These are phyloP conservation scores for Leptarthrus brevirostris DNA, from an alignment of 2,888 invertebrate species.

Conservation along the genomic window DNA sequence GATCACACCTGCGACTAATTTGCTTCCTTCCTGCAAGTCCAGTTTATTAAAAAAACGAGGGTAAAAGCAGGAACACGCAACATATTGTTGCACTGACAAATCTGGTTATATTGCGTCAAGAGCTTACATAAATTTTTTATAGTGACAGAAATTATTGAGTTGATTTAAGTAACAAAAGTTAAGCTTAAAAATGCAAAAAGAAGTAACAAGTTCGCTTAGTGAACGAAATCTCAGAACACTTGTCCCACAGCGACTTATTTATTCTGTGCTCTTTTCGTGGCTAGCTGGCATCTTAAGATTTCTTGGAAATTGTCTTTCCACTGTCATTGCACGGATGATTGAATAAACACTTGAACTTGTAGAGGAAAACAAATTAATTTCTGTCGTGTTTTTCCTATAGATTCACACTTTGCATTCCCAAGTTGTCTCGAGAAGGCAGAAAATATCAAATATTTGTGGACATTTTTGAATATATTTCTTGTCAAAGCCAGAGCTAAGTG, in stretches of 20 bases:
- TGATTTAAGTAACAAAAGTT: not conserved
- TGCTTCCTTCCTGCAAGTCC: not conserved
- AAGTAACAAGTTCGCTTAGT: too few species aligned
- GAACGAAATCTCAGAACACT: not conserved
- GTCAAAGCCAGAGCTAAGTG: not conserved
- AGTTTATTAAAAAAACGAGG: not conserved
- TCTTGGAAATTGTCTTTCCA: not conserved
- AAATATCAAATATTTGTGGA: not conserved
- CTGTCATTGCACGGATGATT: not conserved
- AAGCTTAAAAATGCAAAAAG: not conserved
- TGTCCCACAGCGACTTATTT: not conserved
- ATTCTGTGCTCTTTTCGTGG: not conserved
- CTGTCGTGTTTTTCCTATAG: not conserved
- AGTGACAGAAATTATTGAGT: too few species aligned
- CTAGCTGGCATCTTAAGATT: not conserved
- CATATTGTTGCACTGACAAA: too few species aligned
- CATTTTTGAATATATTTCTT: not conserved
- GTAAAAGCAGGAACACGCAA: too few species aligned
- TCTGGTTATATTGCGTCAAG: too few species aligned
- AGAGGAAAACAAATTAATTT: not conserved
- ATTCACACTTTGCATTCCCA: conserved; percentile 1
- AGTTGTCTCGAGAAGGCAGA: not conserved
- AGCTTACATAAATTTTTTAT: too few species aligned
- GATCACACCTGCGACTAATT: not conserved
- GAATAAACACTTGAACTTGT: not conserved